Evolutionary conservation across 1,140 invertebrate genomes (phyloP).

Genomic region (Ctenoplectra terminalis): DNA sequence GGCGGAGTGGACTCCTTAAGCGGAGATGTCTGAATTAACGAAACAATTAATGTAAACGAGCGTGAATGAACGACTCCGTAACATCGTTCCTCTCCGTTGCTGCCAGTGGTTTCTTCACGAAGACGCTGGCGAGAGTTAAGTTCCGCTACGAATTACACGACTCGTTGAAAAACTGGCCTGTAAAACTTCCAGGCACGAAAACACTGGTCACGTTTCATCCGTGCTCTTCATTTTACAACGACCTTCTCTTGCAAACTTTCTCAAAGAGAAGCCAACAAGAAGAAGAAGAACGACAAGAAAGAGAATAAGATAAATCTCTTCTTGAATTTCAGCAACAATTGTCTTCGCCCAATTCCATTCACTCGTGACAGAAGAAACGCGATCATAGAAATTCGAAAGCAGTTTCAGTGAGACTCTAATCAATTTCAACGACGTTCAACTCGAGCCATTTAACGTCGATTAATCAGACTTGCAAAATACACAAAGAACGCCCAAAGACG

Average conservation of each 20-base stretch:
- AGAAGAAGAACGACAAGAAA: too few species aligned
- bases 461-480: conserved; percentile 16
- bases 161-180: not conserved
- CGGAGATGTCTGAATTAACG: conserved; percentile 12
- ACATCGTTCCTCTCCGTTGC: not conserved
- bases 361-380: not conserved
- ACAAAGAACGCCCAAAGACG: not conserved
- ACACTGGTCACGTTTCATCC: not conserved
- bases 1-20: not conserved
- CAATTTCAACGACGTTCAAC: not conserved
- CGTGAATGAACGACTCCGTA: not conserved
- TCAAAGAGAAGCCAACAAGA: not conserved
- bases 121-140: not conserved
- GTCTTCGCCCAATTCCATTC: not conserved
- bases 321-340: not conserved
- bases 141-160: conserved; percentile 1
- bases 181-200: not conserved
- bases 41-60: conserved; percentile 37
- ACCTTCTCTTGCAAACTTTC: too few species aligned
- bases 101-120: not conserved
- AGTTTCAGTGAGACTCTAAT: not conserved
- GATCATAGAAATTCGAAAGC: not conserved
- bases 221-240: not conserved
- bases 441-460: conserved; percentile 14
- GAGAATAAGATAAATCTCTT: too few species aligned